These are phyloP conservation scores for Diaphora mendica DNA, from an alignment of 2,888 invertebrate species.

Conservation along the genomic window DNA sequence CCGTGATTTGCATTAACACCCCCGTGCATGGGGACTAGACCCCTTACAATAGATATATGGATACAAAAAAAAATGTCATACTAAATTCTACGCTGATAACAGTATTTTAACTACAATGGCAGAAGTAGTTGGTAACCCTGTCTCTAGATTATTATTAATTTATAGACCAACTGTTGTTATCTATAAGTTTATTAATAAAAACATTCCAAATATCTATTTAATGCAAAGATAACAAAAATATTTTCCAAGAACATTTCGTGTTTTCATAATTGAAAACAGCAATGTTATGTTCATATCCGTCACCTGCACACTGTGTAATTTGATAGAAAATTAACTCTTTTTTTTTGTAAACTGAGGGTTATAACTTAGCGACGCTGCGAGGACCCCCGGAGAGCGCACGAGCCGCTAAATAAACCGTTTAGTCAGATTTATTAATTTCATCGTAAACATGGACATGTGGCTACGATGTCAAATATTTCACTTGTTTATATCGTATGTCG, in stretches of 20 bases:
- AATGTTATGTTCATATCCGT: slow-evolving; percentile 11
- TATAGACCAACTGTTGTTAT: background rate
- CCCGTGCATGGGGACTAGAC: slow-evolving; percentile 47
- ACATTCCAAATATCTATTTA: background rate
- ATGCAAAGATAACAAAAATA: background rate
- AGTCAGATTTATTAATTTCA: slow-evolving; percentile 75
- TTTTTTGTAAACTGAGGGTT: slow-evolving; percentile 38
- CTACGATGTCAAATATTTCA: slow-evolving; percentile 68
- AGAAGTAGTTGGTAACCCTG: background rate
- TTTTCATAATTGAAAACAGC: slow-evolving; percentile 2
- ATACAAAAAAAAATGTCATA: slow-evolving; percentile 33
- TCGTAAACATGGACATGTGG: slow-evolving; percentile 61
- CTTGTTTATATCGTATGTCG: slow-evolving; percentile 79
- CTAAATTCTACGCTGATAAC: slow-evolving; percentile 39
- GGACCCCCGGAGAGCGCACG: slow-evolving; percentile 75
- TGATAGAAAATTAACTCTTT: slow-evolving; percentile 13
- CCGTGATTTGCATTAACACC: slow-evolving; percentile 77
- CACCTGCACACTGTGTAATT: slow-evolving; percentile 22
- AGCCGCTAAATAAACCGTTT: slow-evolving; percentile 73
- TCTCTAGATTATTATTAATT: background rate
- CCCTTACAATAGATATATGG: slow-evolving; percentile 42
- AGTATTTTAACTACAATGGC: slow-evolving; percentile 14
- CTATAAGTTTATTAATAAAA: background rate
- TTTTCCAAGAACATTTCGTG: background rate
- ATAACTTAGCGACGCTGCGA: slow-evolving; percentile 31